These are phyloP conservation scores for Campylomormyrus tamandua DNA, from an alignment of 2,113 vertebrate species.

Conservation along the genomic window DNA sequence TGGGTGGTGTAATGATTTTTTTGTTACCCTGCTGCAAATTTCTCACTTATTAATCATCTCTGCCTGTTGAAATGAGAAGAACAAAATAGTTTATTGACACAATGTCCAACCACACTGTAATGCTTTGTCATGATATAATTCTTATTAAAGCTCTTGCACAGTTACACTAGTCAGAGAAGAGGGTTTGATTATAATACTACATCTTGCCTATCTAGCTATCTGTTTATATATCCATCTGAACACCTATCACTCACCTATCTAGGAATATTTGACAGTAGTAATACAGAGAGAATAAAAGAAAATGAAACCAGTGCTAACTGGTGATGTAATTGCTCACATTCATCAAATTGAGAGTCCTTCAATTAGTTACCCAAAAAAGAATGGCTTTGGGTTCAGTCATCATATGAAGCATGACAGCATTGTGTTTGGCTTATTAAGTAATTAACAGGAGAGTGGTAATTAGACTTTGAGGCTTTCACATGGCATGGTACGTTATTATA, in stretches of 20 bases:
- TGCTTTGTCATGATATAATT: background rate
- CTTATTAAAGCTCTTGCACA: background rate
- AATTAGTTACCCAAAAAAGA: conserved; percentile 14
- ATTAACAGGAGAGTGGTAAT: conserved; percentile 23
- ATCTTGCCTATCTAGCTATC: background rate
- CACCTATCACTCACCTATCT: background rate
- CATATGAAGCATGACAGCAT: conserved; percentile 5
- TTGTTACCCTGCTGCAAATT: background rate
- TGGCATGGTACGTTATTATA: conserved; percentile 16
- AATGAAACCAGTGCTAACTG: background rate
- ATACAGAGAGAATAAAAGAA: background rate
- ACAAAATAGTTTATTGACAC: background rate
- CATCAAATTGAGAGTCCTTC: conserved; percentile 14
- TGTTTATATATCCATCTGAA: background rate
- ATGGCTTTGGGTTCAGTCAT: background rate
- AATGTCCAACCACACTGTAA: background rate
- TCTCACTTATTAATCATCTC: background rate
- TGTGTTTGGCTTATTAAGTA: conserved; percentile 17
- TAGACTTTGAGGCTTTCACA: conserved; percentile 9
- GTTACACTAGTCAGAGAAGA: background rate
- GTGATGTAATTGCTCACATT: conserved; percentile 16
- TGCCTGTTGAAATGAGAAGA: background rate
- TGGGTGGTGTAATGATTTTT: background rate
- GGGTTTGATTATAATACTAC: background rate
- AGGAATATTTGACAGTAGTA: background rate